Base-by-base conservation (phyloP, 2,797 vertebrate genomes). In the Cetoscarus ocellatus region DNA sequence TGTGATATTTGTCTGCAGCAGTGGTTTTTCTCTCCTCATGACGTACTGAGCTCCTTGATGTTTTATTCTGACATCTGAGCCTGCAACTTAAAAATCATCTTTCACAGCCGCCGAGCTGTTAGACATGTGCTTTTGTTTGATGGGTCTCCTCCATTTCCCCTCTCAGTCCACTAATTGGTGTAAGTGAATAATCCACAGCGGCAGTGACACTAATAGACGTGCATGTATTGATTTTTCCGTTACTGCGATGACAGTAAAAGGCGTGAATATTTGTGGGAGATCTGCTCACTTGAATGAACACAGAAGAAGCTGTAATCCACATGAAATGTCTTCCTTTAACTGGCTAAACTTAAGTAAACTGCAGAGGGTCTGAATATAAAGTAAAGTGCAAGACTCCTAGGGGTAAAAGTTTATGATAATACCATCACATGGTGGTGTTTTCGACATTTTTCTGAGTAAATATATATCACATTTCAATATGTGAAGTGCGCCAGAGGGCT, bases 151-250 rank as follows among this genome's bases (percentile, higher is more conserved):
- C 38, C 64, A 47, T 72, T 71, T 79, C 60, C 27, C 67, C 52
- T 55, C 59, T 70, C 50, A 1, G 40, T 45, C 43, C 44, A 35
- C 67, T 85, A 75, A 85, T 71, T 77, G 73, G 52, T 18, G 38
- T 67, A 50, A 75, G 63, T 75, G 67, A 80, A 75, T 58, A 69
- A 81, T 79, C 44, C 2, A 14, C 58, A 11, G 55, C 77, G 35
- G 52, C 69, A 44, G 12, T 72, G 73, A 74, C 3, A 69, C 56
- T 68, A 70, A 77, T 70, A 69, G 58, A 74, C 53, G 61, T 56
- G 50, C 70, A 71, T 61, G 60, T 60, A 77, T 83, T 58, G 67
- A 80, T 83, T 86, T 68, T 72, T 63, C 75, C 36, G 48, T 64
- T 61, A 56, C 66, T 70, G 58, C 39, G 66, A 44, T 77, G 79